Conservation (phyloP, 2,113 vertebrate genomes). For the Cathartes aura region DNA sequence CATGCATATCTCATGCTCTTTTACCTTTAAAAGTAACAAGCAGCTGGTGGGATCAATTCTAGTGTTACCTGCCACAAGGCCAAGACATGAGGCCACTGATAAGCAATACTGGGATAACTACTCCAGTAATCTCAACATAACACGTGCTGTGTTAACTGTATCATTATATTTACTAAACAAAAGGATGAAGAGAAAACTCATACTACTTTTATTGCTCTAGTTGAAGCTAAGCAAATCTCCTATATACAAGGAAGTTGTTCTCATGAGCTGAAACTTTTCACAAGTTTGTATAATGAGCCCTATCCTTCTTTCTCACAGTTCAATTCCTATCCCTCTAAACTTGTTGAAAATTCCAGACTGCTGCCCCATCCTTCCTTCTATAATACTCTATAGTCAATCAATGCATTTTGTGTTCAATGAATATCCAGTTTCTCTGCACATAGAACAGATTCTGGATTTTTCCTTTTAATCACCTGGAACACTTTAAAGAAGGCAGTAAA, state of each 20-base stretch:
- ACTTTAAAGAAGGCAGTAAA: background rate
- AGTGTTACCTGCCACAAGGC: background rate
- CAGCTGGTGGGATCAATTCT: background rate
- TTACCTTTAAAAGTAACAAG: background rate
- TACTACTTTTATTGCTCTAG: background rate
- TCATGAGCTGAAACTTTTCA: background rate
- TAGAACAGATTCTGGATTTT: background rate
- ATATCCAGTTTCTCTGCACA: background rate
- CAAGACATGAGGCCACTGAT: background rate
- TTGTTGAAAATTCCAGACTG: background rate
- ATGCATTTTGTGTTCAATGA: background rate
- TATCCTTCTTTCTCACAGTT: background rate
- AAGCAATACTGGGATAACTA: background rate
- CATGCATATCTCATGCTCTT: background rate
- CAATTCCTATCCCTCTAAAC: background rate
- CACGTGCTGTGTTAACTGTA: background rate
- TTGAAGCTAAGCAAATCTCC: background rate
- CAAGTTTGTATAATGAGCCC: background rate
- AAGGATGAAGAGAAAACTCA: background rate
- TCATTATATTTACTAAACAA: background rate
- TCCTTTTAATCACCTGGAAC: background rate
- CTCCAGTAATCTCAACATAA: background rate
- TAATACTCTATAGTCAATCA: background rate
- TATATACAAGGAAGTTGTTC: background rate
- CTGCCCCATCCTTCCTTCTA: background rate